Base-by-base conservation (phyloP, 1,140 invertebrate species). In the Drosophila arawakana region DNA sequence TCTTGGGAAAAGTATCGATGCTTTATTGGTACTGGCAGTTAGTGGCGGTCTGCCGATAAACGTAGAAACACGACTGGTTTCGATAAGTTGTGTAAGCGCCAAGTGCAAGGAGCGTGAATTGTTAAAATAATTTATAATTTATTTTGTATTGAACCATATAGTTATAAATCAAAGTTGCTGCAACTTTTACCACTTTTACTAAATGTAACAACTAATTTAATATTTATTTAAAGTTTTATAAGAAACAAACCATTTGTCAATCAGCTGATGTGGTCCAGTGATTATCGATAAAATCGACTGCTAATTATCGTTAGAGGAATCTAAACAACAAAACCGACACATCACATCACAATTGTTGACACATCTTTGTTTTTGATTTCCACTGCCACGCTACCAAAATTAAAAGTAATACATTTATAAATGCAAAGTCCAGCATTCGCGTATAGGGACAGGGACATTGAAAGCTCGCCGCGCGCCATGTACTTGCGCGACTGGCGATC, bases 401-500 rank as follows among this genome's bases (percentile, higher is more conserved):
- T 57, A 34, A 8, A 35, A 35, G 34, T 65, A 54, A 60, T 65
- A 43, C n/a, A 58, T 44, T 55, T 44, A 66, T 79, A 83, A 70
- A 84, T 84, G 83, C 83, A 88, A 73, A 86, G 76, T 47, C 60
- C 83, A 44, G 41, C 69, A 8, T 86, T 82, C 49, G 60, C 66
- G 18, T 86, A 70, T 52, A 73, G 76, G 69, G 83, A 86, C 15
- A 73, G 76, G 69, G 83, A 86, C 15, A 41, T 15, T 67, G 80
- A 80, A 59, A 83, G 41, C 30, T 57, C 83, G 70, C 80, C 83
- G 21, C 83, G 84, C 75, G 81, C 72, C 30, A 92, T 92, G 89
- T 85, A 92, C 52, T 89, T 94, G 72, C 92, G 95, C 82, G 97
- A 98, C 91, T 98, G 97, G 97, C 95, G 96, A 75, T 95, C 97